Evolutionary conservation across 2,113 vertebrate genomes (phyloP).

Genomic region (Lagopus leucura): DNA sequence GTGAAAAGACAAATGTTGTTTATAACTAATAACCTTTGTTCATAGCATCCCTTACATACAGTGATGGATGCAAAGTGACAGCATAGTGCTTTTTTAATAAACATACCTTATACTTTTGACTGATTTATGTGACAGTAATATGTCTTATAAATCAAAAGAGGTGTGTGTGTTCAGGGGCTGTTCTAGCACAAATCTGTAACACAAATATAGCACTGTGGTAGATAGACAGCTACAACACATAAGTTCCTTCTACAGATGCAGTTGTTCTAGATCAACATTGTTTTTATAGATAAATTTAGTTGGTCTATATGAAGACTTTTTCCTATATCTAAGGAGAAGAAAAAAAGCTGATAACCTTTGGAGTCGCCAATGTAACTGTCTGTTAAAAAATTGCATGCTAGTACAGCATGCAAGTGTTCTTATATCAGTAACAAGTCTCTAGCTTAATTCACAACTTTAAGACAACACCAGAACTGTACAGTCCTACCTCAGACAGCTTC

Average conservation of each 20-base stretch:
- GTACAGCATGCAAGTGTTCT: neutral
- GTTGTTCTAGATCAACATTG: neutral
- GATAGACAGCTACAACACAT: neutral
- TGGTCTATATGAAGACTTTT: neutral
- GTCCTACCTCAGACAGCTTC: neutral
- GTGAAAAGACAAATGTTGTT: conserved; percentile 12
- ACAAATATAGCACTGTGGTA: neutral
- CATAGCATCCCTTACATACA: neutral
- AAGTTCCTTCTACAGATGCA: neutral
- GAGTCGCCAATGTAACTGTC: neutral
- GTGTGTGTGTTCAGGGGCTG: neutral
- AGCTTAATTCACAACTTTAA: neutral
- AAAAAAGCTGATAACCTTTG: neutral
- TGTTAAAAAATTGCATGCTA: neutral
- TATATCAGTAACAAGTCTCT: neutral
- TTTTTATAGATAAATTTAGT: neutral
- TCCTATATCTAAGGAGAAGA: neutral
- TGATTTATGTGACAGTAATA: neutral
- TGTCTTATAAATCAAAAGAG: neutral
- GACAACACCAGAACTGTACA: neutral
- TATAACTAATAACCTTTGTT: conserved; percentile 27
- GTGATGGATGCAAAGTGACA: neutral
- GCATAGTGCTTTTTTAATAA: conserved; percentile 25
- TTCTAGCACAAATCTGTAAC: neutral
- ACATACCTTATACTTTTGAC: neutral